Percentiles rank a stretch among this genome's conserved stretches.
Conservation (phyloP, 37 sponge, comb jelly and placozoan species). For the Agelas oroides region DNA sequence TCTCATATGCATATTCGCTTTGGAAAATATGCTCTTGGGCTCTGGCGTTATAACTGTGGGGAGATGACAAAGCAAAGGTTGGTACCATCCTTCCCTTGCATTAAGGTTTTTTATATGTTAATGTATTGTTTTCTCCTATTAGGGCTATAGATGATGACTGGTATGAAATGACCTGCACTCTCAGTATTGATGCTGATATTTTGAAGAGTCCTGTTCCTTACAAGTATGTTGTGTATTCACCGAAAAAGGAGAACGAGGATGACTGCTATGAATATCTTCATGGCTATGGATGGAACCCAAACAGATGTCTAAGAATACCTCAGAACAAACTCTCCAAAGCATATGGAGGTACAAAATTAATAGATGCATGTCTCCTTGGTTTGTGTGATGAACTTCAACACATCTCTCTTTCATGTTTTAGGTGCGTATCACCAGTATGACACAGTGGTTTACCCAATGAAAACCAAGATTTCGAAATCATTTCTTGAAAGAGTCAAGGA, state of each 20-base stretch:
- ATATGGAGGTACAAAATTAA: too few species aligned
- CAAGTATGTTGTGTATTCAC: constrained; percentile 54
- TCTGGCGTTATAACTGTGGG: constrained; percentile 28
- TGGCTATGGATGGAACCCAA: not conserved
- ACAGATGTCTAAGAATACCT: constrained; percentile 36
- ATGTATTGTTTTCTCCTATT: too few species aligned
- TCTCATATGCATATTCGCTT: constrained; percentile 32
- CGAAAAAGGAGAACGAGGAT: not conserved
- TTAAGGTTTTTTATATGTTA: too few species aligned
- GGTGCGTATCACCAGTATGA: constrained; percentile 52
- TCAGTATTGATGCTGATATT: constrained; percentile 3
- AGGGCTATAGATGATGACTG: not conserved
- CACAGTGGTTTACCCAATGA: constrained; percentile 45
- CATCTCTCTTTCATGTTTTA: not conserved
- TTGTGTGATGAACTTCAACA: too few species aligned
- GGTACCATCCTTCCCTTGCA: too few species aligned
- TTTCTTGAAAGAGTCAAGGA: not conserved
- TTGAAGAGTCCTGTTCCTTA: constrained; percentile 31
- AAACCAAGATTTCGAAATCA: not conserved
- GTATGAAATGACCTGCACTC: constrained; percentile 4
- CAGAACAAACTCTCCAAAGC: not conserved
- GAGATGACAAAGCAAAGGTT: constrained; percentile 3
- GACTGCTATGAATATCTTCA: constrained; percentile 4
- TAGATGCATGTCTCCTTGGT: too few species aligned
- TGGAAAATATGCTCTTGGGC: constrained; percentile 35